phyloP scores from a whole-genome alignment of 2,888 invertebrate genomes.

The Eurytoma adleriae region DNA sequence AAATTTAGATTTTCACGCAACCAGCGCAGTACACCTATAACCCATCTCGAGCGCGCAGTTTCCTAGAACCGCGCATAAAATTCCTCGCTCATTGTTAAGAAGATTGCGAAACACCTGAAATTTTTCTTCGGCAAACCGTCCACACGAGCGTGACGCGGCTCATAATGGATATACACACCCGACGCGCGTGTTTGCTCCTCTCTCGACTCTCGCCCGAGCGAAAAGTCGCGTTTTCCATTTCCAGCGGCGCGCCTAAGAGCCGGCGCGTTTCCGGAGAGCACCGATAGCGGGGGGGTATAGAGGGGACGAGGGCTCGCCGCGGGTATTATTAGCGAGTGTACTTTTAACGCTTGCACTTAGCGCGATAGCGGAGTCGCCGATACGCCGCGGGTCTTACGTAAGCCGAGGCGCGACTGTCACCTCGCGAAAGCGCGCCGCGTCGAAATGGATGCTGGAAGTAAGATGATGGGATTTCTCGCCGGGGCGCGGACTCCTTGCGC shows the following conservation, averaged over 20 bases:
- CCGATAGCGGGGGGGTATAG: conserved; percentile 1
- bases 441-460: conserved; percentile 30
- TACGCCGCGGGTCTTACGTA: neutral
- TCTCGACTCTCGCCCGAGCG: neutral
- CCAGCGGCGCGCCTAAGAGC: neutral
- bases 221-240: conserved; percentile 13
- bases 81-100: conserved; percentile 21
- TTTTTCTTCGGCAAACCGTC: conserved; percentile 6
- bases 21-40: too few relatives aligned
- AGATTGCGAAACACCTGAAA: conserved; percentile 4
- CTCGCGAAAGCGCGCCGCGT: neutral
- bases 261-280: conserved; percentile 47
- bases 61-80: neutral
- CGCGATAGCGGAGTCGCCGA: conserved; percentile 47
- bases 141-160: conserved; percentile 4
- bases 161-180: neutral
- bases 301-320: neutral
- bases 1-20: neutral
- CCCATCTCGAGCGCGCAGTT: neutral
- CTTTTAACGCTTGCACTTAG: conserved; percentile 42
- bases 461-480: conserved; percentile 28
- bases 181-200: neutral
- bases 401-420: neutral
- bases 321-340: conserved; percentile 11
- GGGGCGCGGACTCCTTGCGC: neutral